Base-by-base conservation (phyloP, 2,888 invertebrate genomes). In the Branchipolynoe longqiensis region DNA sequence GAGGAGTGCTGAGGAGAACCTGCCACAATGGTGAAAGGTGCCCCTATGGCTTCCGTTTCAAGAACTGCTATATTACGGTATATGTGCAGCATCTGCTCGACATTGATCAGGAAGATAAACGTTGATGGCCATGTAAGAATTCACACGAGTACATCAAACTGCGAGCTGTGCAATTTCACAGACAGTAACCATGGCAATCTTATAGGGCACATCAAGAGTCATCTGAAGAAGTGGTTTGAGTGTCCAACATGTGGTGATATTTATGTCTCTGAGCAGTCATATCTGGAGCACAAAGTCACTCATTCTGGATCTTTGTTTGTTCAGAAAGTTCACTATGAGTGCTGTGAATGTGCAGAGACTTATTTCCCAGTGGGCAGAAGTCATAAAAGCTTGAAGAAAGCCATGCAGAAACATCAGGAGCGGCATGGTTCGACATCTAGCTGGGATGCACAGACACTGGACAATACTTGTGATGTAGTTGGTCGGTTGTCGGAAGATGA, bases 231-330 rank as follows among this genome's bases (percentile, higher is more conserved):
- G 38, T 12, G 38, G 22, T 69, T 22, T 38, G 69, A 69, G 36
- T 69, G 69, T 69, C 69, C 69, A 12, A 3, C 2, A 1, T 69
- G 69, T 38, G 69, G 69, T 4, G 69, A 69, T n/a, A 69, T 69
- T 38, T 69, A 69, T n/a, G 22, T 38, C 36, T 36, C 33, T n/a
- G 2, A 6, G 22, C 3, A 14, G 1, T 1, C 38, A 14, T 69
- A 69, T 38, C 36, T 14, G 8, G 22, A 2, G 18, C 69, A 69
- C 36, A 3, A n/a, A 0, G 14, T 12, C 0, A 6, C 14, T 22
- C 69, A 69, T 38, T 14, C 14, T 1, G 36, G 38, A 22, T 14
- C 69, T 14, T 38, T 69, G 8, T 69, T 36, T 38, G 22, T 22
- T 3, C 33, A n/a, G 69, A 69, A 38, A 14, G 22, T 69, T n/a